Evolutionary conservation across 2,797 vertebrate genomes (phyloP), one percentile per base, ranked within the genome.

Genomic region (Salmo trutta): DNA sequence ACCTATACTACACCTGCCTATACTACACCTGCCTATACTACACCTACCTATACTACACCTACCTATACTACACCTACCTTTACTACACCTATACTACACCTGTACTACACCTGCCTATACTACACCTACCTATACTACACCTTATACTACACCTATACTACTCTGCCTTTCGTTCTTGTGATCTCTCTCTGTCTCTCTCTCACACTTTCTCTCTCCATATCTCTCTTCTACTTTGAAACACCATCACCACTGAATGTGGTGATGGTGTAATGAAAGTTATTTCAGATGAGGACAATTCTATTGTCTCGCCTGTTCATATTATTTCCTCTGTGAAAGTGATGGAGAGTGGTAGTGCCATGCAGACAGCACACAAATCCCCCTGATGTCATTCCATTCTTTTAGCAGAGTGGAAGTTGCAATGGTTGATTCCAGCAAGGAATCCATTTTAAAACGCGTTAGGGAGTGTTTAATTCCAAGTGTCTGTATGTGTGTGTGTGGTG

Each of bases 241-340:
- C 16, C 19, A 41, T 41, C 8, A 70, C 19, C 6, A n/a, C 68
- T 47, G 19, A 14, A 14, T 0, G 12, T 1, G n/a, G n/a, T n/a
- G n/a, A n/a, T n/a, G n/a, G n/a, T n/a, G n/a, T n/a, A n/a, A n/a
- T n/a, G 80, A 85, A 87, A 86, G 76, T 84, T 89, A 82, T 90
- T 88, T 84, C 84, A 89, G 78, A 90, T 85, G 83, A 87, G 76
- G 82, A 85, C 62, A 12, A 84, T 91, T 89, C 75, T 71, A 77
- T 84, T 82, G 75, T 84, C 84, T 88, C 77, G 87, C 77, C 83
- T 83, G 85, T 90, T 87, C 88, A 87, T 90, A 90, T 90, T 90
- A 89, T 85, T 83, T 81, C 78, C 78, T 75, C 65, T 80, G 77
- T 91, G 87, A 76, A 77, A 83, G 81, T 91, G 88, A 93, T 88